Evolutionary conservation across 37 sponge, comb jelly and placozoan species (phyloP).

Genomic region (Dysidea cf. avara): DNA sequence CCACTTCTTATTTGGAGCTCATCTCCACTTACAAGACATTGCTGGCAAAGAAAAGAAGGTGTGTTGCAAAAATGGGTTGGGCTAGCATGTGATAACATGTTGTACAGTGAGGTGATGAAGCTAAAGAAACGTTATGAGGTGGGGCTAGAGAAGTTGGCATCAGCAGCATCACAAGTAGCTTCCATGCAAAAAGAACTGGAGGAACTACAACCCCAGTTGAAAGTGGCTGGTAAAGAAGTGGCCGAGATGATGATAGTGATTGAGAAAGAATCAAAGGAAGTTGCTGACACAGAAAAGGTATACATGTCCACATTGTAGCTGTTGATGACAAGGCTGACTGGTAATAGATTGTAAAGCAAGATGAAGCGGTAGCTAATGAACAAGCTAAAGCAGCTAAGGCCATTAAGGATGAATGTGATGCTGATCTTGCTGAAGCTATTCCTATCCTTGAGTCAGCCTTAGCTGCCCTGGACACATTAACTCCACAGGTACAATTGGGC

Average conservation of each 20-base stretch:
- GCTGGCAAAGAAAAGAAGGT: slow-evolving; percentile 85
- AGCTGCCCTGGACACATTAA: slow-evolving; percentile 92
- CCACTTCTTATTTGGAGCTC: slow-evolving; percentile 97
- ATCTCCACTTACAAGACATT: slow-evolving; percentile 96
- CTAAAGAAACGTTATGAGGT: slow-evolving; percentile 88
- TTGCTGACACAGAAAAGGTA: slow-evolving; percentile 89
- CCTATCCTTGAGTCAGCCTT: slow-evolving; percentile 95
- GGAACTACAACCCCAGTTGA: slow-evolving; percentile 88
- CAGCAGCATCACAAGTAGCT: slow-evolving; percentile 85
- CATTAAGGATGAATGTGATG: slow-evolving; percentile 98
- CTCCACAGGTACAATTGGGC: slow-evolving; percentile 32
- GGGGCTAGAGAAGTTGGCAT: slow-evolving; percentile 92
- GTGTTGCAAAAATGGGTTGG: not conserved
- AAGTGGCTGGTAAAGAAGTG: slow-evolving; percentile 87
- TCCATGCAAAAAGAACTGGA: slow-evolving; percentile 91
- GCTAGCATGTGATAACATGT: not conserved
- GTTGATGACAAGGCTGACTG: not conserved
- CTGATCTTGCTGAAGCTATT: slow-evolving; percentile 93
- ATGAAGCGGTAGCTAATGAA: slow-evolving; percentile 94
- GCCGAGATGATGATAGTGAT: slow-evolving; percentile 96
- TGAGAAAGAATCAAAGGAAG: slow-evolving; percentile 92
- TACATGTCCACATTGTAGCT: not conserved
- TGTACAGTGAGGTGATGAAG: slow-evolving; percentile 83
- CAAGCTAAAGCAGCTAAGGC: slow-evolving; percentile 95
- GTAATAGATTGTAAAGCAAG: slow-evolving; percentile 77